Percentiles rank a stretch among this genome's conserved stretches.
Evolutionary conservation across 2,113 vertebrate species (phyloP).

Genomic region (Excalfactoria chinensis): DNA sequence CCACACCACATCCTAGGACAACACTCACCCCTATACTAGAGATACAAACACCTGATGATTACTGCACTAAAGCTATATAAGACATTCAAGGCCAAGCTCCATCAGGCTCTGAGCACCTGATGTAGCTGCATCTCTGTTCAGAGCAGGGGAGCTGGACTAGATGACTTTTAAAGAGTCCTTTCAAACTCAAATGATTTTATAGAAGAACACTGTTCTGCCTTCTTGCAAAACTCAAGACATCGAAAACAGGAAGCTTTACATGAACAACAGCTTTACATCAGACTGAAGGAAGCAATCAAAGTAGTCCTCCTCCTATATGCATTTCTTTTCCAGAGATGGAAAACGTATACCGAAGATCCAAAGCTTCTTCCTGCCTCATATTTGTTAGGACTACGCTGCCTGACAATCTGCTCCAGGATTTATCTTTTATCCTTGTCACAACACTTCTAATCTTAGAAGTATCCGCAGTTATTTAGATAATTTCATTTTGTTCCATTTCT

Average conservation of each 20-base stretch:
- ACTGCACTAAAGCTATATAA: background rate
- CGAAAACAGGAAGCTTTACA: background rate
- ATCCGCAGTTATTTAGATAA: accelerated
- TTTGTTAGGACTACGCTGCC: background rate
- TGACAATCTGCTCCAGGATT: background rate
- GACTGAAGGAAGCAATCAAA: background rate
- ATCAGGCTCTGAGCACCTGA: no score
- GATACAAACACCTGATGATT: background rate
- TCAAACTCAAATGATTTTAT: no score
- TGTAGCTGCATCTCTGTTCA: no score
- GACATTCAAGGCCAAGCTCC: no score
- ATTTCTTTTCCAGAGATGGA: background rate
- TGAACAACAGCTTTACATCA: background rate
- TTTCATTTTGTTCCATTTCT: background rate
- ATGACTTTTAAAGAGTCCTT: no score
- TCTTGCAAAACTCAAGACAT: background rate
- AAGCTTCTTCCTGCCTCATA: background rate
- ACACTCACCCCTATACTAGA: background rate
- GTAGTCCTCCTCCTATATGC: no score
- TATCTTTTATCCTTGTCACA: background rate
- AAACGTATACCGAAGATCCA: background rate
- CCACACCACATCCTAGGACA: background rate
- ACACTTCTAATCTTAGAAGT: background rate
- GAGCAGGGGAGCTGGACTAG: no score
- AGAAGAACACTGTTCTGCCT: no score